Percentiles rank a stretch among this genome's conserved stretches.
Evolutionary conservation across 1,140 invertebrate species (phyloP).

Genomic region (Conopomorpha cramerella): DNA sequence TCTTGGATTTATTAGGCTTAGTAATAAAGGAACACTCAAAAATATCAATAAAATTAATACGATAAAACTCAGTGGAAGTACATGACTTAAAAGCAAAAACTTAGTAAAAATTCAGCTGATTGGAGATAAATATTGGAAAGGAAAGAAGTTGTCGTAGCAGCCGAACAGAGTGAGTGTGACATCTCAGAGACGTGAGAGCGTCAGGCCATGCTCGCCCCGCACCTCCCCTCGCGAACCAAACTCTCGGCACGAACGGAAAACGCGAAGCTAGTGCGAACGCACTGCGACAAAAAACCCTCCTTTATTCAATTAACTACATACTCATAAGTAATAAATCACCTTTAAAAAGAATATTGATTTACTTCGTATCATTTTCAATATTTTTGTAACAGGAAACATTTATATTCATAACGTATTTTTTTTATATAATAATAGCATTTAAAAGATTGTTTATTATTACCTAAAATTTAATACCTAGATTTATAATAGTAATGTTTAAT

Average conservation of each 20-base stretch:
- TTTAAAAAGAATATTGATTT: constrained; percentile 61
- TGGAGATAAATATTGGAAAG: too few species aligned
- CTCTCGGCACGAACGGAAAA: constrained; percentile 46
- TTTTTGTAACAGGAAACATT: constrained; percentile 64
- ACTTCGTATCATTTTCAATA: constrained; percentile 62
- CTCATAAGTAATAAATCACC: constrained; percentile 59
- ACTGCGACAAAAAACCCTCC: constrained; percentile 43
- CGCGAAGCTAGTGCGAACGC: constrained; percentile 47
- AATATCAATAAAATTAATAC: too few species aligned
- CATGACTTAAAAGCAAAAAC: too few species aligned
- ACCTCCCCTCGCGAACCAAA: constrained; percentile 36
- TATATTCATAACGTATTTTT: constrained; percentile 63
- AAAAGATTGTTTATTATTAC: constrained; percentile 62
- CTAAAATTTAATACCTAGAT: constrained; percentile 61
- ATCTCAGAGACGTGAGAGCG: constrained; percentile 2
- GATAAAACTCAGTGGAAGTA: too few species aligned
- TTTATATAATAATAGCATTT: constrained; percentile 63
- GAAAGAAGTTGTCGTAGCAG: too few species aligned
- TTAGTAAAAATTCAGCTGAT: too few species aligned
- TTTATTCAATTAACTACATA: constrained; percentile 58
- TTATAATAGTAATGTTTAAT: constrained; percentile 61
- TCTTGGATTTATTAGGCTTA: too few species aligned
- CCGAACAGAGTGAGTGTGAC: too few species aligned
- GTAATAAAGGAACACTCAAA: too few species aligned
- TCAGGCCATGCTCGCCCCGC: constrained; percentile 2